Evolutionary conservation across 2,797 vertebrate species (phyloP).

Genomic region (Anolis apletophallus): DNA sequence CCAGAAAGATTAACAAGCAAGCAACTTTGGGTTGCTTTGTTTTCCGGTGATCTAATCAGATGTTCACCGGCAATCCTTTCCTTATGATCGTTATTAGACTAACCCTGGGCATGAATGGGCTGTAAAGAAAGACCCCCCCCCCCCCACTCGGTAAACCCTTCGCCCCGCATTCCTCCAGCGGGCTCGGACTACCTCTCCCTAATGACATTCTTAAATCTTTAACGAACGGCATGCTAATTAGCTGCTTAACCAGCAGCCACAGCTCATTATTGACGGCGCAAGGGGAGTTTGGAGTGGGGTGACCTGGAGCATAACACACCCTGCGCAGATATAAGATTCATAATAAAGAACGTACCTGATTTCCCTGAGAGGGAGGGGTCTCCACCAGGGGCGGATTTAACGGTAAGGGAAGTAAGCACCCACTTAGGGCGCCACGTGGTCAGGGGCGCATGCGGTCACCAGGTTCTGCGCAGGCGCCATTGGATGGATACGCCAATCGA

Average conservation of each 20-base stretch:
- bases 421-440: too few species aligned
- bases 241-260: conserved; percentile 79
- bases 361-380: conserved; percentile 47
- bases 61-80: conserved; percentile 89
- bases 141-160: conserved; percentile 82
- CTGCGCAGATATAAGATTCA: conserved; percentile 59
- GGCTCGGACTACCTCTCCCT: conserved; percentile 79
- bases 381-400: too few species aligned
- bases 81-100: conserved; percentile 96
- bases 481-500: too few species aligned
- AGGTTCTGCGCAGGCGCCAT: too few species aligned
- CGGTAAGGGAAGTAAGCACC: too few species aligned
- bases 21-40: conserved; percentile 74
- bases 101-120: conserved; percentile 84
- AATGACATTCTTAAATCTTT: conserved; percentile 93
- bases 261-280: conserved; percentile 72
- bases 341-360: conserved; percentile 21
- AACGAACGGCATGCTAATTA: conserved; percentile 88
- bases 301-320: conserved; percentile 37
- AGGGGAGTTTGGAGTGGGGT: conserved; percentile 68
- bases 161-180: conserved; percentile 82
- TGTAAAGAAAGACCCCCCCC: conserved; percentile 84
- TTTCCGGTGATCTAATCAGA: conserved; percentile 76
- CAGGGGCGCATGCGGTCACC: too few species aligned
- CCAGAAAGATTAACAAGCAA: conserved; percentile 80